Evolutionary conservation across 2,797 vertebrate genomes (phyloP), one percentile per base, ranked within the genome.

Genomic region (Pelobates cultripes): DNA sequence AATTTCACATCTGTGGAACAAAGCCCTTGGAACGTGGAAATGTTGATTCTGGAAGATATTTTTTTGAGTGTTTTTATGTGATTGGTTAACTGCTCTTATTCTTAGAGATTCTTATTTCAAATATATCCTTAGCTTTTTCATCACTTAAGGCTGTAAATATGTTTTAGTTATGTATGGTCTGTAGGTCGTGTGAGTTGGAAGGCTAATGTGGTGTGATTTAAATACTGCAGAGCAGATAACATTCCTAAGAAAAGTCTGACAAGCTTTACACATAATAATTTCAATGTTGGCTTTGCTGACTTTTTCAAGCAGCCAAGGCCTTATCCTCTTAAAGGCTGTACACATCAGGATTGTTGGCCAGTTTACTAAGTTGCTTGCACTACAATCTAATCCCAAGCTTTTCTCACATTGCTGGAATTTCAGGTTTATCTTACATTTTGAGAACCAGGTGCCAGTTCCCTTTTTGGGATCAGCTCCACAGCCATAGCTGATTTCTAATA

Each of bases 191-290:
- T 82, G 83, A 83, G 28, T 86, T 83, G 78, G 78, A 87, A 75
- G 90, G 86, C 88, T 92, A 89, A 91, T 91, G 86, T 71, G 85
- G 15, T 89, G 80, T 87, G 85, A 90, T 91, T 89, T 90, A 85
- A 87, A 90, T 90, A 88, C 85, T 86, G 83, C 88, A 85, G 45
- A 89, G 87, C 82, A 90, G 90, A 88, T 91, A 84, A 28, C 86
- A 87, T 90, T 91, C 66, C 8, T 88, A 28, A 85, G 84, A 88
- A 89, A 88, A 90, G 76, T 85, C 86, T 90, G 85, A 90, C 87
- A 89, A 87, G 89, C 84, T 87, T 86, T 90, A 83, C 85, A 89
- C 88, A 88, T 90, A 89, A 85, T 90, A 88, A 89, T 92, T 90
- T 89, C 84, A 86, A 89, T 91, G 86, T 87, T 92, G 87, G 77